Base-by-base conservation (phyloP, 2,888 invertebrate species). In the Diplolepis rosae region DNA sequence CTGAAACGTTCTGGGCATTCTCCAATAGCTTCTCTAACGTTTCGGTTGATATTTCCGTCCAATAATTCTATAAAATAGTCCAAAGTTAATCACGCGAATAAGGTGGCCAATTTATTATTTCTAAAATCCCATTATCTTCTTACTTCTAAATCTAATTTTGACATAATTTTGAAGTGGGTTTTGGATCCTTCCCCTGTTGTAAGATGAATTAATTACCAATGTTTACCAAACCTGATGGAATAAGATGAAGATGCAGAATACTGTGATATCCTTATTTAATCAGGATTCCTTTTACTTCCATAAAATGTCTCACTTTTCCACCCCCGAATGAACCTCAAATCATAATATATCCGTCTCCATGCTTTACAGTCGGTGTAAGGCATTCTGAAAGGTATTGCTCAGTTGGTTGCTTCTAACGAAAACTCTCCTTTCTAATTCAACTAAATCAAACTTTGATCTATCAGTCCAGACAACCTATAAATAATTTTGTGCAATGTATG, bases 161-260 rank as follows among this genome's bases (percentile, higher is more conserved):
- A 32, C 72, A 78, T 5, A 72, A 27, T 48, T 66, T 54, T 1
- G 52, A 71, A 42, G 54, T 73, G 18, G 76, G 74, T 39, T 79
- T 79, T 1, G 77, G 73, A 66, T 70, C 74, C 35, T 74, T 79
- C 15, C 75, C 73, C 32, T 78, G 77, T 52, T 78, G 74, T n/a
- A 79, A 65, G 15, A 69, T 61, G 22, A 80, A 79, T 27, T 67
- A 66, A 39, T 65, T 39, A 0, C 73, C 74, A 50, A 80, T 77
- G 32, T 69, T 48, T 70, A 54, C 22, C 3, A 32, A 50, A 24
- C 70, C 72, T 11, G 69, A 75, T 7, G 72, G 70, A 11, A 75
- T 66, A 2, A 70, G 52, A 27, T 73, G 35, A 7, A 48, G 65
- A 0, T 32, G 28, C 4, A 78, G 32, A 66, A 78, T 76, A 32